Base-by-base conservation (phyloP, 1,140 invertebrate genomes). In the Lordiphosa clarofinis region DNA sequence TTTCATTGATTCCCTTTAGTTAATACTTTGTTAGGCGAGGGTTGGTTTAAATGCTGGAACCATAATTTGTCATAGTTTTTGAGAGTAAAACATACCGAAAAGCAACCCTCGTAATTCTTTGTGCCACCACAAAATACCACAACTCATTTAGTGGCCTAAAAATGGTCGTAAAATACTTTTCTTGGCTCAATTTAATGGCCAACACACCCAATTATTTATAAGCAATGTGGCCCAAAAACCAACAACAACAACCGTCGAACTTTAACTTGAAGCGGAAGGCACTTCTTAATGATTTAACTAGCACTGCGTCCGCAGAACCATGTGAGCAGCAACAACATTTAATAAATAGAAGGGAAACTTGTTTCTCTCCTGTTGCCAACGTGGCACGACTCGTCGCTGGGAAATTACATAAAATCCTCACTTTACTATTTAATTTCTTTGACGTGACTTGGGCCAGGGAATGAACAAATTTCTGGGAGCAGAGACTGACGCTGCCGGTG, bases 391-490 rank as follows among this genome's bases (percentile, higher is more conserved):
- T 31, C 24, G 11, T 13, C 13, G 28, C 7, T 7, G 0, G 59
- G 50, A 69, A 81, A 68, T 60, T 58, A 56, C 61, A 66, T 61
- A 52, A 73, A 56, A 62, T 39, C 49, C 44, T 24, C 49, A 47
- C 56, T 67, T 73, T 72, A 74, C 78, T 65, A 57, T 69, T 84
- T 84, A 82, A 82, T 82, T 82, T 62, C 73, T 59, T 49, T 46
- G 52, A 69, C 76, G 72, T 82, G 76, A 73, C 73, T 64, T 63
- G 68, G 53, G 19, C 36, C 36, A 28, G 39, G 19, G 4, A 60
- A 50, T 33, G 24, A 43, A 21, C 2, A 38, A 38, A 9, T 11
- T 19, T 10, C 37, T 9, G 36, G 36, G 46, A 19, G 24, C 19
- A 46, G 8, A 28, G 13, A 35, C 37, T 21, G 35, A 24, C 28